Percentiles rank a stretch among this genome's conserved stretches.
Conservation (phyloP, 2,888 invertebrate species). For the Cordylochernes scorpioides region DNA sequence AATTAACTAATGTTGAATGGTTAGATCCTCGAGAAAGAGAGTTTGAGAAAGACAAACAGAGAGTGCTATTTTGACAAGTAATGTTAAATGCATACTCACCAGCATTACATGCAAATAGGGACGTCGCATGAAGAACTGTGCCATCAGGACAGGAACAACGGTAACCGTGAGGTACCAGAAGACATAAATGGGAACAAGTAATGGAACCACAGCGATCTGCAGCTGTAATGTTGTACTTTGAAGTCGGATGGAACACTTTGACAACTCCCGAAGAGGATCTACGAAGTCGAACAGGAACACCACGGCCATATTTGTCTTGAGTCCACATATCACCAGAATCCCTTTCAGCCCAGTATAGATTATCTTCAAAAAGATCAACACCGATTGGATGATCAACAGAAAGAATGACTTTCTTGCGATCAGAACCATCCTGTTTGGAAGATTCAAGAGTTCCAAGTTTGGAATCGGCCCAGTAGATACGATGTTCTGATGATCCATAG, state of each 20-base stretch:
- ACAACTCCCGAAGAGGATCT: not conserved
- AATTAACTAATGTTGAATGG: not conserved
- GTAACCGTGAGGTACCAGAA: conserved; percentile 59
- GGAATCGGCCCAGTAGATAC: conserved; percentile 82
- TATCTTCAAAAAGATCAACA: conserved; percentile 75
- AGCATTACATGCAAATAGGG: conserved; percentile 43
- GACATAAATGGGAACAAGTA: conserved; percentile 71
- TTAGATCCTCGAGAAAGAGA: not conserved
- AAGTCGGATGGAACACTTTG: not conserved
- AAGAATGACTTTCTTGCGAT: conserved; percentile 29
- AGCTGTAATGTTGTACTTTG: conserved; percentile 17
- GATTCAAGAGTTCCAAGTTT: conserved; percentile 70
- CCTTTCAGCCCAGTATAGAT: conserved; percentile 71
- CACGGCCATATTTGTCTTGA: conserved; percentile 89
- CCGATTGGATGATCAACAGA: conserved; percentile 56
- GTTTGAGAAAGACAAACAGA: not conserved
- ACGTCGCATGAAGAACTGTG: conserved; percentile 14
- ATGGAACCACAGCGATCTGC: conserved; percentile 32
- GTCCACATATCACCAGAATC: conserved; percentile 57
- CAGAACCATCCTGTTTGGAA: conserved; percentile 50
- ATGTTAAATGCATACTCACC: conserved; percentile 22
- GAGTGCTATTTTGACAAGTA: not conserved
- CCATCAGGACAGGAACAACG: conserved; percentile 72
- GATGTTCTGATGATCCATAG: conserved; percentile 42
- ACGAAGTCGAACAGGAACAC: conserved; percentile 41